phyloP scores from a whole-genome alignment of 2,888 invertebrate species.

The Raillietiella orientalis region DNA sequence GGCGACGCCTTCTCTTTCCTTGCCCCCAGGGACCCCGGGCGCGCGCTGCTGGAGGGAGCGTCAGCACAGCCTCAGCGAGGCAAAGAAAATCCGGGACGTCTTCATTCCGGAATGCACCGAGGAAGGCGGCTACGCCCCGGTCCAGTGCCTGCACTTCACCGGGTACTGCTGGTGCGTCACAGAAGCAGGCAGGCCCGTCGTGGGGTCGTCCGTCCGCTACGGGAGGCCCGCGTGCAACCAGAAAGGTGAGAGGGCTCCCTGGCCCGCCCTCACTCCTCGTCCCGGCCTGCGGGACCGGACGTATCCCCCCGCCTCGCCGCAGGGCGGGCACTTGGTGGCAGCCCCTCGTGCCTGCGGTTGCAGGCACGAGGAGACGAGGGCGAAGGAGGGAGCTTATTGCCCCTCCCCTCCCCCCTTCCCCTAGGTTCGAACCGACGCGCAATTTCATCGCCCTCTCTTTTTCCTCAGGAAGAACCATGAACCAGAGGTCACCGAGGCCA shows the following conservation, averaged over 20 bases:
- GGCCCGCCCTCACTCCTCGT: background rate
- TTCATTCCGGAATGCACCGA: conserved; percentile 41
- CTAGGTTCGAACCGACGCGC: no score
- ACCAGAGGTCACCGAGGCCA: no score
- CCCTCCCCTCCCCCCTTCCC: no score
- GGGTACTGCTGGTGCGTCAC: conserved; percentile 70
- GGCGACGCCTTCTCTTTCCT: no score
- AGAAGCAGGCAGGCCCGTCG: conserved; percentile 39
- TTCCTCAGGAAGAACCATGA: no score
- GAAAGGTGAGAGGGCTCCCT: conserved; percentile 7
- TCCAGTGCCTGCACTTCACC: conserved; percentile 47
- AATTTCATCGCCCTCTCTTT: no score
- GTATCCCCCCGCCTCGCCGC: no score
- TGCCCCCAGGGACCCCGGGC: no score
- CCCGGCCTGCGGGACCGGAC: background rate
- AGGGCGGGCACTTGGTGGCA: no score
- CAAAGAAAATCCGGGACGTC: conserved; percentile 4
- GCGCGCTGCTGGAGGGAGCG: conserved; percentile 13
- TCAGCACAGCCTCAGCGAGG: conserved; percentile 5
- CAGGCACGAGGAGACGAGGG: conserved; percentile 16
- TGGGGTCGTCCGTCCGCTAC: conserved; percentile 37
- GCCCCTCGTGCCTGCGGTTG: no score
- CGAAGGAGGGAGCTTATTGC: conserved; percentile 9
- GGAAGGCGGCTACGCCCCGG: conserved; percentile 50
- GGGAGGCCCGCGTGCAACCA: conserved; percentile 32